Percentiles rank a stretch among this genome's conserved stretches.
phyloP scores from a whole-genome alignment of 2,888 invertebrate species.

The Drosophila anomelani region DNA sequence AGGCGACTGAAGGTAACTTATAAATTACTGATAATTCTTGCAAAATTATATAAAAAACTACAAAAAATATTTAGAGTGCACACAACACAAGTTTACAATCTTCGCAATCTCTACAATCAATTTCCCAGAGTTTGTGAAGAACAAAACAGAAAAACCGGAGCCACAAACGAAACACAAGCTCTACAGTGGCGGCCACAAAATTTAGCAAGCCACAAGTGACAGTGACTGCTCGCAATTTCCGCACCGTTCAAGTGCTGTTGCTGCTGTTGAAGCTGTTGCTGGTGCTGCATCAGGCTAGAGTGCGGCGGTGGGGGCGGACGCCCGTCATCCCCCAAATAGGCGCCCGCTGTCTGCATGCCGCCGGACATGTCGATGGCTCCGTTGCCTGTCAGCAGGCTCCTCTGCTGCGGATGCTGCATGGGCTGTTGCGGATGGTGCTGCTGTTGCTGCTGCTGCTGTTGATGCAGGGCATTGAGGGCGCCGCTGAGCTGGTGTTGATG shows the following conservation, averaged over 20 bases:
- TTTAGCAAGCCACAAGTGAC: constrained; percentile 25
- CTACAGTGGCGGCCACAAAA: constrained; percentile 26
- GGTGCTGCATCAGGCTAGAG: constrained; percentile 90
- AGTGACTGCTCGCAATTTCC: constrained; percentile 55
- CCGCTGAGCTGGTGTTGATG: constrained; percentile 78
- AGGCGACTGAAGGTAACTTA: not conserved
- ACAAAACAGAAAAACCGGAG: constrained; percentile 12
- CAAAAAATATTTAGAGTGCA: not conserved
- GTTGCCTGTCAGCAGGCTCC: constrained; percentile 69
- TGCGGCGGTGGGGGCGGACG: constrained; percentile 90
- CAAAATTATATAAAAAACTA: constrained; percentile 8
- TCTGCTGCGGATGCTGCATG: constrained; percentile 45
- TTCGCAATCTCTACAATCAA: not conserved
- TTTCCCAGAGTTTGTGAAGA: not conserved
- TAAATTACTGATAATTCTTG: not conserved
- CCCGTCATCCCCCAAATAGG: constrained; percentile 85
- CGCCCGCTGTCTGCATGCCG: constrained; percentile 73
- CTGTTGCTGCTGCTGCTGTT: constrained; percentile 62
- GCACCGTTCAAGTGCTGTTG: constrained; percentile 85
- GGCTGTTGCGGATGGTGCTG: constrained; percentile 52
- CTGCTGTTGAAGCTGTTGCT: constrained; percentile 85
- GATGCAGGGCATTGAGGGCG: constrained; percentile 71
- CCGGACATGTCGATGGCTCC: constrained; percentile 77
- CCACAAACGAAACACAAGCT: constrained; percentile 21
- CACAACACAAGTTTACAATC: not conserved